Conservation (phyloP, 1,140 invertebrate genomes). For the Popillia japonica region DNA sequence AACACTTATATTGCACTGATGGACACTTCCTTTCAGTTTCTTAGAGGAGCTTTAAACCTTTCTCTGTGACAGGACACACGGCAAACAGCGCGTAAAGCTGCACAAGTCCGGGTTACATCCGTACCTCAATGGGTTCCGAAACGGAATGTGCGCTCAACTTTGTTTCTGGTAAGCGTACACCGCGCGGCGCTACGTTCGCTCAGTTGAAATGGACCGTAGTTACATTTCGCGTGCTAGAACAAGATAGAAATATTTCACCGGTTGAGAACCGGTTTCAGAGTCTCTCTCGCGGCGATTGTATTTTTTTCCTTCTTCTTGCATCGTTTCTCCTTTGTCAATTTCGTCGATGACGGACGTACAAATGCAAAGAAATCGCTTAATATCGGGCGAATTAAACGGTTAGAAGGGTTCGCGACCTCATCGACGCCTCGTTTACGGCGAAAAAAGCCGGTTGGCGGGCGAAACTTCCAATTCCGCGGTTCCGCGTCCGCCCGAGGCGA, state of each 20-base stretch:
- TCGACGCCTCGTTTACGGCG: neutral
- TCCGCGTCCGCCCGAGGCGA: neutral
- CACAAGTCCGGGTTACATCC: slow-evolving; percentile 22
- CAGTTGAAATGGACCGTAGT: neutral
- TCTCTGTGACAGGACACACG: neutral
- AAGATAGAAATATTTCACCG: neutral
- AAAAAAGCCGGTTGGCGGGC: slow-evolving; percentile 11
- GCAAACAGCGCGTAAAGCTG: slow-evolving; percentile 25
- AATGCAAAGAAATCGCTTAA: slow-evolving; percentile 32
- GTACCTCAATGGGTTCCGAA: neutral
- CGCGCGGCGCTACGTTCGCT: slow-evolving; percentile 27
- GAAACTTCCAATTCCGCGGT: neutral
- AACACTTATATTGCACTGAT: slow-evolving; percentile 8
- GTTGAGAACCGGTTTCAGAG: slow-evolving; percentile 13
- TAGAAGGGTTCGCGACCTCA: slow-evolving; percentile 15
- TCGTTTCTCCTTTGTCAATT: slow-evolving; percentile 26
- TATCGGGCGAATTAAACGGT: slow-evolving; percentile 26
- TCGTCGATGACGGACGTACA: neutral
- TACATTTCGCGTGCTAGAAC: neutral
- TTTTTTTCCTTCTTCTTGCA: slow-evolving; percentile 20
- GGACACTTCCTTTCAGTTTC: neutral
- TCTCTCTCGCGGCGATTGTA: neutral
- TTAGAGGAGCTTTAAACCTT: neutral
- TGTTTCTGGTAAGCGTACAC: slow-evolving; percentile 34
- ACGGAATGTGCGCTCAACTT: slow-evolving; percentile 34